phyloP scores from a whole-genome alignment of 2,888 invertebrate species.

The Chaetogeoica ovagalla region DNA sequence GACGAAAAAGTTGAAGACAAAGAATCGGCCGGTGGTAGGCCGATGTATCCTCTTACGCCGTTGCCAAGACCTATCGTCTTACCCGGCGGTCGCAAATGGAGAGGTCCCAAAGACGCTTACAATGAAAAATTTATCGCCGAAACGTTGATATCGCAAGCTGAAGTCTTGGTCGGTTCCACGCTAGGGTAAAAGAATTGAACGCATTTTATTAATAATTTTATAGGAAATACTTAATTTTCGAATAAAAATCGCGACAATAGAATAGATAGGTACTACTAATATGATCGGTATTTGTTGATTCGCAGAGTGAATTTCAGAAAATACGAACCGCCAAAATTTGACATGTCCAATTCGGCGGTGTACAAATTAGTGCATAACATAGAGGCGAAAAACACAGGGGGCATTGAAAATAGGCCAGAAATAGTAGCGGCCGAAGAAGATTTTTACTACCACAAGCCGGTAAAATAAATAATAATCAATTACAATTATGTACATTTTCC shows the following conservation, averaged over 20 bases:
- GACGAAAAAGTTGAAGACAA: conserved; percentile 46
- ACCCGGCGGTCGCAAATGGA: conserved; percentile 78
- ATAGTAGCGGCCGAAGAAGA: conserved; percentile 55
- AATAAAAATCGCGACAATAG: background rate
- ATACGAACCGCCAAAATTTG: conserved; percentile 68
- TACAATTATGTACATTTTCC: background rate
- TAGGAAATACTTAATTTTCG: background rate
- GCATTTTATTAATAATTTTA: background rate
- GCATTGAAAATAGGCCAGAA: conserved; percentile 54
- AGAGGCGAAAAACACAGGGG: conserved; percentile 55
- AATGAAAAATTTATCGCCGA: conserved; percentile 87
- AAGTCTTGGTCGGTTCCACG: conserved; percentile 80
- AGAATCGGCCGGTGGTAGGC: conserved; percentile 36
- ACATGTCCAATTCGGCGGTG: conserved; percentile 57
- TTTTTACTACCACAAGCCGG: conserved; percentile 56
- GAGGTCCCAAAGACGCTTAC: conserved; percentile 82
- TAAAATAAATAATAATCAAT: conserved; percentile 45
- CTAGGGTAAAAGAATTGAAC: conserved; percentile 69
- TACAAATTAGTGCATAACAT: conserved; percentile 57
- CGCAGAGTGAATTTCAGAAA: conserved; percentile 89
- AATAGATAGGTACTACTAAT: too few species aligned
- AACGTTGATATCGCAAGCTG: conserved; percentile 80
- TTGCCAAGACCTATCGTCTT: conserved; percentile 73
- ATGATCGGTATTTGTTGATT: conserved; percentile 6
- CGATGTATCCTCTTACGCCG: conserved; percentile 64